phyloP scores from a whole-genome alignment of 2,797 vertebrate species.

The Eutrigla gurnardus region DNA sequence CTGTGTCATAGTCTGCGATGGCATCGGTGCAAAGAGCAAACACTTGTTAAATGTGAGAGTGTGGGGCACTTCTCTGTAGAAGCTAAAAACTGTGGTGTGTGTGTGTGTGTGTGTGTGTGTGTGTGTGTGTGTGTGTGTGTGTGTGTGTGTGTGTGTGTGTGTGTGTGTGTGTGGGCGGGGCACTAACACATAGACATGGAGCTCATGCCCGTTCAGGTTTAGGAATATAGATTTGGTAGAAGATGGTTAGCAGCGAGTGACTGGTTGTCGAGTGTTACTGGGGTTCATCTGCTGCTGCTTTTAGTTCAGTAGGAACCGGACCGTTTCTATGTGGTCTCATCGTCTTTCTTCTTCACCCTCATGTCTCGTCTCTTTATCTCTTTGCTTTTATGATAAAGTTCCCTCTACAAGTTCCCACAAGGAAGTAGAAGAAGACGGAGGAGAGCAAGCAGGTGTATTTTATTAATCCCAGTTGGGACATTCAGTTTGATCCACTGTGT shows the following conservation, averaged over 20 bases:
- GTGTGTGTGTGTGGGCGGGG: no score
- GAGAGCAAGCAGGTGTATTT: background rate
- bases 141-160: no score
- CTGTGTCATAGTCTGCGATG: background rate
- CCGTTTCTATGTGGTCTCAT: background rate
- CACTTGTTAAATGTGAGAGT: conserved; percentile 9
- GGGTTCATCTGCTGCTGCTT: background rate
- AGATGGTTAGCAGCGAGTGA: no score
- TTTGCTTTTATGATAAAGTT: background rate
- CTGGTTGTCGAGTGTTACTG: background rate
- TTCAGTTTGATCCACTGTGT: background rate
- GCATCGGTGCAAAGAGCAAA: background rate
- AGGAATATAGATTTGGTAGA: no score
- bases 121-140: no score
- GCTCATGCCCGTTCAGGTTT: no score
- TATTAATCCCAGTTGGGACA: background rate
- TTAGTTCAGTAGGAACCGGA: background rate
- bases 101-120: no score
- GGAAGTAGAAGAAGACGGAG: background rate
- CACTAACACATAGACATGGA: no score
- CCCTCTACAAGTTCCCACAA: no score
- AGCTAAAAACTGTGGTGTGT: no score
- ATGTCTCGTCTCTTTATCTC: background rate
- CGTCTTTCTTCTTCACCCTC: background rate
- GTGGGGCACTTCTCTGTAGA: background rate